phyloP scores from a whole-genome alignment of 2,888 invertebrate species.

The Drosophila atripex region DNA sequence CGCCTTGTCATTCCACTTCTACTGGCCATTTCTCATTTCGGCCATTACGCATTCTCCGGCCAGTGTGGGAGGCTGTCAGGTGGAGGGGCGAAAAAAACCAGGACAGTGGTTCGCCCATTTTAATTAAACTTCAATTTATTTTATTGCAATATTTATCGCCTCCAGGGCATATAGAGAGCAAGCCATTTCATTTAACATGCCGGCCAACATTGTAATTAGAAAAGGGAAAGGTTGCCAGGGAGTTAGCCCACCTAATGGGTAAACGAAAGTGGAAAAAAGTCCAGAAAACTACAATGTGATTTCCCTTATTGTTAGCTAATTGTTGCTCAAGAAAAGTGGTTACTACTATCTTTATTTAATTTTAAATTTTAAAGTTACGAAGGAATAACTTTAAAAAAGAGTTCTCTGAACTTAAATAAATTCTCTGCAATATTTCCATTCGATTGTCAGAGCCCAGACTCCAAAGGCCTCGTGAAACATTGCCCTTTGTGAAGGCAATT shows the following conservation, averaged over 20 bases:
- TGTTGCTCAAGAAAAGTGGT: too few relatives aligned
- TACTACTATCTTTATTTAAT: neutral
- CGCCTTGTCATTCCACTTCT: slow-evolving; percentile 46
- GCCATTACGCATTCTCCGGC: slow-evolving; percentile 58
- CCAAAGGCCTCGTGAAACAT: slow-evolving; percentile 32
- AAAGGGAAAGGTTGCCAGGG: slow-evolving; percentile 2
- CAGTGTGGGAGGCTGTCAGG: slow-evolving; percentile 7
- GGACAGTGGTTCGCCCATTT: slow-evolving; percentile 40
- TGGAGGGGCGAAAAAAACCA: slow-evolving; percentile 5
- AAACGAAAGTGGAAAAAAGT: neutral
- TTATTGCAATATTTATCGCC: slow-evolving; percentile 71
- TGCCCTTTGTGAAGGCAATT: slow-evolving; percentile 39
- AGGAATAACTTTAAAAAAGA: neutral
- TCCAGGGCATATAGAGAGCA: slow-evolving; percentile 36
- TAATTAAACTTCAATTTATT: slow-evolving; percentile 74
- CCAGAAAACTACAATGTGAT: neutral
- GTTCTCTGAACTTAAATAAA: slow-evolving; percentile 11
- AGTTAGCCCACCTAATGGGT: too few relatives aligned
- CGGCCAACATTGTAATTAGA: slow-evolving; percentile 16
- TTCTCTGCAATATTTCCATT: neutral
- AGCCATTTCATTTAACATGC: slow-evolving; percentile 48
- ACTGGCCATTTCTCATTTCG: slow-evolving; percentile 69
- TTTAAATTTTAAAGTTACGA: neutral
- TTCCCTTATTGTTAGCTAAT: neutral
- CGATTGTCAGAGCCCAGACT: slow-evolving; percentile 8